Conservation (phyloP, 2,113 vertebrate species). For the Halcyon senegalensis region DNA sequence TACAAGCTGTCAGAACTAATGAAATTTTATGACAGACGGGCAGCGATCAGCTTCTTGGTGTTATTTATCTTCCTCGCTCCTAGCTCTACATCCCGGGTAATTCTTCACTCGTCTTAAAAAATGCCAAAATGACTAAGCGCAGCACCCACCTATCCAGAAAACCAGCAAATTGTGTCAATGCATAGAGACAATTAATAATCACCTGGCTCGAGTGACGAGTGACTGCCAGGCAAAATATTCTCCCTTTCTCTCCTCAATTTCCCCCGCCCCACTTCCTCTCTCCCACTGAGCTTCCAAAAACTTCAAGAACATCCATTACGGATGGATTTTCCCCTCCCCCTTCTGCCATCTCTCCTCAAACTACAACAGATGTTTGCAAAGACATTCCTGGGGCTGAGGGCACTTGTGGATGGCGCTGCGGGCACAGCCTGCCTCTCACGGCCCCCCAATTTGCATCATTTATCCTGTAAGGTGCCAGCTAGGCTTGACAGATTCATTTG, state of each 20-base stretch:
- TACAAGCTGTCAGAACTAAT: slow-evolving; percentile 76
- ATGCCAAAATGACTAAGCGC: slow-evolving; percentile 84
- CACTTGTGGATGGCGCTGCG: neutral
- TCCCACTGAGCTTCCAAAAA: neutral
- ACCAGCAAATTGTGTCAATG: slow-evolving; percentile 83
- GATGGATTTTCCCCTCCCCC: neutral
- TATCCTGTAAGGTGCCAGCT: slow-evolving; percentile 52
- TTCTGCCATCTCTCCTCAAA: slow-evolving; percentile 31
- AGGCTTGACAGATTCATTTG: slow-evolving; percentile 38
- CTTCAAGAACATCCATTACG: slow-evolving; percentile 32
- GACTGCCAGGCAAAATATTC: slow-evolving; percentile 66
- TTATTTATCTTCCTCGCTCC: slow-evolving; percentile 77
- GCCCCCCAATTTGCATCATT: neutral
- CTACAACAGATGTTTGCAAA: slow-evolving; percentile 55
- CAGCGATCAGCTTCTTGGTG: slow-evolving; percentile 63
- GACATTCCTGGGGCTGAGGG: slow-evolving; percentile 8
- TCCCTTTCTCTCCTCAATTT: neutral
- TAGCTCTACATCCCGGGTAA: slow-evolving; percentile 48
- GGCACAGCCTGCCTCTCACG: neutral
- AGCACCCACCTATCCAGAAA: slow-evolving; percentile 78
- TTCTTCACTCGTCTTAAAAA: slow-evolving; percentile 78
- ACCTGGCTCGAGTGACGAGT: slow-evolving; percentile 73
- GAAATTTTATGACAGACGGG: slow-evolving; percentile 75
- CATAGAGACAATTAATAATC: slow-evolving; percentile 83
- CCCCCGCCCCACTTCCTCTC: neutral